Base-by-base conservation (phyloP, 2,113 vertebrate genomes). In the Paracanthobrama guichenoti region DNA sequence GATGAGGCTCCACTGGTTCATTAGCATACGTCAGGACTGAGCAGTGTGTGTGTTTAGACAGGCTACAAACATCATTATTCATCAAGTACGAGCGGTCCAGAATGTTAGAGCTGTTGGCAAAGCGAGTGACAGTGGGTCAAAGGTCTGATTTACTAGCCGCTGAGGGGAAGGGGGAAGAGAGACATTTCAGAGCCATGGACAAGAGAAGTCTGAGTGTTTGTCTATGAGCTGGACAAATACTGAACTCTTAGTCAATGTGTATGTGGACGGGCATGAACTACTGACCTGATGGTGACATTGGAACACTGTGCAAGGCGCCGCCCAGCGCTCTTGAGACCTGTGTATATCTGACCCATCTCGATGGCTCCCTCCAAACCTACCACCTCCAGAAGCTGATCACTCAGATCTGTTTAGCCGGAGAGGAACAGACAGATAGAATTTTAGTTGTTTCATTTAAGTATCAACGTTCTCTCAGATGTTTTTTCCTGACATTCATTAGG, bases 291-390 rank as follows among this genome's bases (percentile, higher is more conserved):
- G 83, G 93, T 96, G 89, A 99, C 96, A 0, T 90, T 96, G 0
- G 96, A 90, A 46, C 97, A 98, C 92, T 98, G 97, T 31, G 97
- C 97, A 87, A 99, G 92, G 12, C 97, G 94, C 88, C 94, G 97
- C 18, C 97, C 97, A 0, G 97, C 97, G 0, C 97, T 99, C 93
- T 99, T 99, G 90, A 99, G 94, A 69, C 97, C 97, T 0, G 97
- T 98, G 93, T 98, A 99, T 95, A 99, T 99, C 95, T 98, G 97
- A 2, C 97, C 97, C 97, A 99, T 99, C 88, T 98, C 97, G 90
- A 98, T 98, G 0, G 97, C 97, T 1, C 97, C 97, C 77, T 98
- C 97, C 31, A 99, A 95, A 28, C 97, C 97, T 48, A 99, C 97
- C 86, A 98, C 97, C 91, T 99, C 97, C 88, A 99, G 88, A 81